A percentile compares a stretch with the other conserved stretches of the same genome.
phyloP scores from a whole-genome alignment of 2,113 vertebrate genomes.

The Platichthys flesus region DNA sequence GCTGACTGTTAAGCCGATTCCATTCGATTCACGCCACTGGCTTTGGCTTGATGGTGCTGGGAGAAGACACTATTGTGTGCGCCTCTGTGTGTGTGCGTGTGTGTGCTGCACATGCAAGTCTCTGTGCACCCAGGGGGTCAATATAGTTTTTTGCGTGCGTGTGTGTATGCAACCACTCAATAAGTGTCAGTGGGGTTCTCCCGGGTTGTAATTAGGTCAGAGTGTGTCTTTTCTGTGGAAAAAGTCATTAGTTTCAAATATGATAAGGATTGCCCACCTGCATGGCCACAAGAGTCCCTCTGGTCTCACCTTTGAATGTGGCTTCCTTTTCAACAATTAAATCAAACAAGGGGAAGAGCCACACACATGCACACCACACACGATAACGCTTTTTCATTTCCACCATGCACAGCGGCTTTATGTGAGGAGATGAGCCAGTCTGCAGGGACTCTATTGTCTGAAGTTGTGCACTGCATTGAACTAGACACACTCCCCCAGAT shows the following conservation, averaged over 20 bases:
- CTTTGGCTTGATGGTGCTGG: conserved; percentile 45
- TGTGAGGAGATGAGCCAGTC: conserved; percentile 14
- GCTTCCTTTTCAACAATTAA: conserved; percentile 33
- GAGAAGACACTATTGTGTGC: conserved; percentile 34
- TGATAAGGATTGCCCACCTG: conserved; percentile 26
- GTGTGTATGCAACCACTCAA: conserved; percentile 4
- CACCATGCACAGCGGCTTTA: conserved; percentile 9
- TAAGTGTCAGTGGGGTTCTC: conserved; percentile 47
- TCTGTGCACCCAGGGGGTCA: conserved; percentile 13
- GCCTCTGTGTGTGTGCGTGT: not conserved
- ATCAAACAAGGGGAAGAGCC: conserved; percentile 8
- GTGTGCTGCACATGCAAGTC: not conserved
- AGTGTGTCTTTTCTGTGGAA: conserved; percentile 45
- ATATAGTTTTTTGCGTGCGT: not conserved
- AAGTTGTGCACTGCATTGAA: conserved; percentile 42
- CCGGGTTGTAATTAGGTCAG: conserved; percentile 65
- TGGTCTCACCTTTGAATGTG: conserved; percentile 24
- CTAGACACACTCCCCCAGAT: conserved; percentile 39
- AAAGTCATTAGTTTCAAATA: conserved; percentile 55
- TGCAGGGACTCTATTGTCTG: conserved; percentile 53
- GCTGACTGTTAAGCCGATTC: conserved; percentile 61
- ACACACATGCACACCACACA: conserved; percentile 1
- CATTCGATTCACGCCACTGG: conserved; percentile 60
- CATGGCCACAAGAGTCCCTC: conserved; percentile 34
- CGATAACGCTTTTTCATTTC: conserved; percentile 19